Percentiles rank a stretch among this genome's conserved stretches.
Conservation (phyloP, 2,797 vertebrate genomes). For the Enteromius viviparus region DNA sequence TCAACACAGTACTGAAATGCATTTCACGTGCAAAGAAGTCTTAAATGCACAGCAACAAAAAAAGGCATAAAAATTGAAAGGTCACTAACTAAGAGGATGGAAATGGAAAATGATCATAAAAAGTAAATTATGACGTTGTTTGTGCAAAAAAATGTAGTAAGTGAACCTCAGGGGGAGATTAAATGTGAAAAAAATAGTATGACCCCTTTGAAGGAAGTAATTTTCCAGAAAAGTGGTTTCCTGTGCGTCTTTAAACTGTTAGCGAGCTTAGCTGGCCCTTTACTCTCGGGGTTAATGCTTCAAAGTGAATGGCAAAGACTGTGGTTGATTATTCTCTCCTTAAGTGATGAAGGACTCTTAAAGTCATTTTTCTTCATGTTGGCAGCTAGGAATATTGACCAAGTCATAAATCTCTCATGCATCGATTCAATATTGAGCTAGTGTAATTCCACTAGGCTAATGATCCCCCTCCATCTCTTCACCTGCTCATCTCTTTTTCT, state of each 20-base stretch:
- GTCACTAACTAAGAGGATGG: not conserved
- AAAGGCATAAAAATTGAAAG: not conserved
- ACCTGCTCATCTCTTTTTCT: constrained; percentile 37
- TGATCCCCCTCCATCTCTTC: constrained; percentile 64
- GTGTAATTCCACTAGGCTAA: constrained; percentile 69
- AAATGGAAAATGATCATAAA: not conserved
- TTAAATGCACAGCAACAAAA: not conserved
- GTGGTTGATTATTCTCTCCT: constrained; percentile 46
- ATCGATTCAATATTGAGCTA: constrained; percentile 63
- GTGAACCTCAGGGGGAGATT: not conserved
- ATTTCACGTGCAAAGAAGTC: not conserved
- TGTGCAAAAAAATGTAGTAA: not conserved
- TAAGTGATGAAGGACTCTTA: constrained; percentile 64
- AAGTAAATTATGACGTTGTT: not conserved
- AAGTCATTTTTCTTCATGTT: constrained; percentile 71
- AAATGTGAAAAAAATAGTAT: not conserved
- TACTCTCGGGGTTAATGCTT: constrained; percentile 23
- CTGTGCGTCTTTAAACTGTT: not conserved
- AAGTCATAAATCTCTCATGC: constrained; percentile 64
- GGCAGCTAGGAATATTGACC: constrained; percentile 71
- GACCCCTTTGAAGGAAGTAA: not conserved
- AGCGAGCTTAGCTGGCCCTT: not conserved
- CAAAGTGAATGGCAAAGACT: not conserved
- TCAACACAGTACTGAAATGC: not conserved
- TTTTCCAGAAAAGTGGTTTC: constrained; percentile 1